Evolutionary conservation across 1,140 invertebrate species (phyloP).

Genomic region (Stegodyphus mimosarum): DNA sequence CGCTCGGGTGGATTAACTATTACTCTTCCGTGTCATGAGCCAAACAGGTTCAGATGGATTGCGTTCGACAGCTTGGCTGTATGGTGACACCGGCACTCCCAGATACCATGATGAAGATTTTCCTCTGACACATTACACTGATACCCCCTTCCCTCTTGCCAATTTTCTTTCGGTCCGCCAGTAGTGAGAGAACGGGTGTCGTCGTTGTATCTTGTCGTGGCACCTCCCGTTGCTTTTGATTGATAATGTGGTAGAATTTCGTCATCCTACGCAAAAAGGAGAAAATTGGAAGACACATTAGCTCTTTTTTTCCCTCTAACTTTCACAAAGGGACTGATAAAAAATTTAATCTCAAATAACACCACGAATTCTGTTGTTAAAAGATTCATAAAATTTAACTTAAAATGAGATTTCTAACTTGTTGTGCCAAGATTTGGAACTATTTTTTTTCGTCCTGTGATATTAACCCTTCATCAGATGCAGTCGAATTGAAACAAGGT

Average conservation of each 20-base stretch:
- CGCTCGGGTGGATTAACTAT: constrained; percentile 11
- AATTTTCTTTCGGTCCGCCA: no score
- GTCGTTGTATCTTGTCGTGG: constrained; percentile 24
- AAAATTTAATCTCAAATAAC: not conserved
- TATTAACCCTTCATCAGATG: no score
- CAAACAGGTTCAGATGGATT: constrained; percentile 3
- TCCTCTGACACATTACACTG: not conserved
- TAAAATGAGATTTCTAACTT: not conserved
- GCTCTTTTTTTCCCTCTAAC: not conserved
- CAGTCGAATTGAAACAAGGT: no score
- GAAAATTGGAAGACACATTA: constrained; percentile 15
- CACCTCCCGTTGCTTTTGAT: constrained; percentile 18
- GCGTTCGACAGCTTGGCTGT: not conserved
- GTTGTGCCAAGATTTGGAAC: not conserved
- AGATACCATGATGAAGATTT: constrained; percentile 8
- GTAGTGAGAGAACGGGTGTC: constrained; percentile 14
- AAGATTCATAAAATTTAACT: not conserved
- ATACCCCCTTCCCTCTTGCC: no score
- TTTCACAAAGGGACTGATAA: not conserved
- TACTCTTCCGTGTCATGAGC: not conserved
- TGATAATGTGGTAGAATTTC: constrained; percentile 41
- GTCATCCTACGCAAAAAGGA: constrained; percentile 17
- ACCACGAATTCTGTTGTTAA: not conserved
- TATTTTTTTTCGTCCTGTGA: no score
- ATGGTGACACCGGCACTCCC: constrained; percentile 8